These are phyloP conservation scores for Oppia nitens DNA, from an alignment of 1,140 invertebrate species.

Conservation along the genomic window DNA sequence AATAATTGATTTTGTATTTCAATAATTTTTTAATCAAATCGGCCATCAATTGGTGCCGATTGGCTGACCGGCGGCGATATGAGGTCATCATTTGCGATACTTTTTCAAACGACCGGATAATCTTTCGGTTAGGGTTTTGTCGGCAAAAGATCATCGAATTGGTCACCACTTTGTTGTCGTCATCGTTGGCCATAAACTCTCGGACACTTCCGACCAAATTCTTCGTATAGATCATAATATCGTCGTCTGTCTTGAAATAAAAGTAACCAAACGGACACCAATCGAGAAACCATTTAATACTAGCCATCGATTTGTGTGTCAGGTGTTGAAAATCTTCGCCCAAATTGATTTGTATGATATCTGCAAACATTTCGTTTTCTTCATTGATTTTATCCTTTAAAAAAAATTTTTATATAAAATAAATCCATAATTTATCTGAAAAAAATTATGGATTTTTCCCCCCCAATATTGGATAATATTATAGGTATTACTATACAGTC, in stretches of 20 bases:
- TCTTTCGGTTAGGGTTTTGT: slow-evolving; percentile 18
- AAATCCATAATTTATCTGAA: too few species aligned
- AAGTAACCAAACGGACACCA: slow-evolving; percentile 26
- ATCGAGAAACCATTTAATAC: slow-evolving; percentile 27
- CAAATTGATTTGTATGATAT: slow-evolving; percentile 31
- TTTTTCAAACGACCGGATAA: slow-evolving; percentile 17
- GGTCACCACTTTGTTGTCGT: too few species aligned
- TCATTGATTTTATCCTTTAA: slow-evolving; percentile 23
- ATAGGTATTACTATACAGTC: neutral
- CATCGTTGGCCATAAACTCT: too few species aligned
- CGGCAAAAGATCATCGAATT: slow-evolving; percentile 22
- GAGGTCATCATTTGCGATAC: slow-evolving; percentile 6
- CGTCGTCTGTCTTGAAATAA: slow-evolving; percentile 33
- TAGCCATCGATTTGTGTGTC: slow-evolving; percentile 30
- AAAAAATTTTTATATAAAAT: too few species aligned
- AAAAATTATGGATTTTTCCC: too few species aligned
- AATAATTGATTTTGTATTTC: slow-evolving; percentile 1
- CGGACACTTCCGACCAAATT: slow-evolving; percentile 23
- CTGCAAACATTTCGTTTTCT: slow-evolving; percentile 28
- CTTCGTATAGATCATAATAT: slow-evolving; percentile 30
- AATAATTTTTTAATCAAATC: slow-evolving; percentile 3
- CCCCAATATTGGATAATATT: too few species aligned
- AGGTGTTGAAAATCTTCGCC: slow-evolving; percentile 32
- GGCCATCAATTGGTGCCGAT: neutral
- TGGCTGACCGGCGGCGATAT: too few species aligned